Base-by-base conservation (phyloP, 2,113 vertebrate genomes). In the Psammodynastes pulverulentus region DNA sequence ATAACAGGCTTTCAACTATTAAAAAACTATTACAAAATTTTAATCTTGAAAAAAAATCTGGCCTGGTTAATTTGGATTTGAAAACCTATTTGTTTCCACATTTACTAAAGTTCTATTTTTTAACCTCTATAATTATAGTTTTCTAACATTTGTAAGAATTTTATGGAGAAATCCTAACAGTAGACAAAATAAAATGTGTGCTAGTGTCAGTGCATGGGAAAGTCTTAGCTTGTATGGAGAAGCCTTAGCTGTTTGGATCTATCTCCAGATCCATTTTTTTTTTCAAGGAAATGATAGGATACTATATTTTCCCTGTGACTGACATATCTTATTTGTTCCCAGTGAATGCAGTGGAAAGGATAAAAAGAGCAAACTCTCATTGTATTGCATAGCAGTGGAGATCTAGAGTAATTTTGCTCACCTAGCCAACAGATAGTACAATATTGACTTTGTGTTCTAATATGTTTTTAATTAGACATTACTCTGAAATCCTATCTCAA, bases 1-100 rank as follows among this genome's bases (percentile, higher is more conserved):
- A 92, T 95, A 92, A 94, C 95, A 93, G 21, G 29, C 23, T 93
- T 94, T 94, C 89, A 91, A 23, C 29, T 49, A 15, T 67, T 19
- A 2, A 54, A 54, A 13, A 52, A 34, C n/a, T n/a, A n/a, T n/a
- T n/a, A 9, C 5, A 51, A 79, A 67, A 29, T 46, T 9, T 26
- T 62, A 88, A 17, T 51, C 26, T 89, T 49, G 45, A 21, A 43
- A 24, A 15, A 21, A 21, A 43, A 79, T 79, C 67, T 79, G 3
- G 34, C 17, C 15, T 21, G 0, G 84, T 94, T 94, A 90, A 85
- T 19, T 29, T 94, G 53, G 10, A 4, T 92, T 0, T 62, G 67
- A 34, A 52, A 34, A 56, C 9, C 39, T 3, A 0, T 13, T 89
- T 46, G n/a, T 89, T 72, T 72, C 26, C 45, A 39, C 24, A 46